Evolutionary conservation across 2,797 vertebrate species (phyloP), one percentile per base, ranked within the genome.

Genomic region (Onychomys torridus): DNA sequence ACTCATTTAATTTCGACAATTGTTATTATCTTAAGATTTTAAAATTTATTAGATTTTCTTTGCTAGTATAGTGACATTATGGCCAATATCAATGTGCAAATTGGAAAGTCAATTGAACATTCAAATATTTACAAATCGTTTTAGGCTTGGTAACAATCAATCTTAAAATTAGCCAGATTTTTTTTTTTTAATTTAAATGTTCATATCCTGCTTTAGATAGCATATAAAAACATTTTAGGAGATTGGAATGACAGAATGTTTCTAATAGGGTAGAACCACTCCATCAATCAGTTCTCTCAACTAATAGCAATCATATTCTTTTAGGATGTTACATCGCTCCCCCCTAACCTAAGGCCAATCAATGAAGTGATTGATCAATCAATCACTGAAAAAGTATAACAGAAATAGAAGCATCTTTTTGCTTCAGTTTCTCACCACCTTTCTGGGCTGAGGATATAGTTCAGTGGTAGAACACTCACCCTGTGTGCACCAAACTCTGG

Each of bases 61-160:
- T 92, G 29, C 92, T 67, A 90, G 81, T 12, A 52, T 12, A 52
- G 37, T 65, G 84, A 34, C 2, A 83, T 55, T 95, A 59, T 93
- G 77, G 59, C 87, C 73, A 95, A 11, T 89, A 93, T 92, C 77
- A 92, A 79, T 85, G 96, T 86, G 63, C 46, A 97, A 93, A 96
- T 57, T 90, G 73, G 77, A 96, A 97, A 97, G 32, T 59, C 55
- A 13, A 25, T 90, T 96, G 91, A 95, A 63, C 90, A 95, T 97
- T 97, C 77, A 96, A 23, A 91, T 94, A 63, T 97, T 94, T 95
- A 91, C 57, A 94, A 89, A 90, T 90, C 90, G 63, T 65, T 96
- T 71, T 89, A 61, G 69, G 85, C 85, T 91, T 93, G 73, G 10
- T 89, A 65, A 90, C 59, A 95, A 76, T 19, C n/a, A 96, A 25